A percentile compares a stretch with the other conserved stretches of the same genome.
These are phyloP conservation scores for Channa maculata DNA, from an alignment of 2,113 vertebrate genomes.

Conservation along the genomic window DNA sequence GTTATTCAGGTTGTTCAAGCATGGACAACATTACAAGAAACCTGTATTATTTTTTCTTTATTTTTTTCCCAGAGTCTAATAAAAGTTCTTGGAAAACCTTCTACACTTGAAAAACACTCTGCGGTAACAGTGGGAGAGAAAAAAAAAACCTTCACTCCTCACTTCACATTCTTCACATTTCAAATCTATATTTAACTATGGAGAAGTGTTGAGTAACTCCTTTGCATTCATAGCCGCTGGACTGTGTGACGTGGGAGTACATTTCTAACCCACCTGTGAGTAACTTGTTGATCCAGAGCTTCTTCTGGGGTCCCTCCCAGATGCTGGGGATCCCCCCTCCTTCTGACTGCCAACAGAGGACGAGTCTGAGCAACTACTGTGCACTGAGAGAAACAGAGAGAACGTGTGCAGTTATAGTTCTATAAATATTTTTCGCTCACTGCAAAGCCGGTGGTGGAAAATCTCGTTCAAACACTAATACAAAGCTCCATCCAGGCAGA, in stretches of 20 bases:
- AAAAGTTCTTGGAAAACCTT: neutral
- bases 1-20: too few relatives aligned
- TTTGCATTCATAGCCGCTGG: neutral
- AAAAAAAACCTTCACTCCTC: neutral
- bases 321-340: conserved; percentile 77
- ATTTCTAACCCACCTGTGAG: conserved; percentile 67
- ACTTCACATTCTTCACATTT: conserved; percentile 28
- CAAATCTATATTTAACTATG: neutral
- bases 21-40: too few relatives aligned
- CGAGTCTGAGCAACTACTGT: conserved; percentile 81
- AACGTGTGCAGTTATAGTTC: neutral
- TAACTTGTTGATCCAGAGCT: conserved; percentile 72
- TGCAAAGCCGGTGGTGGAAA: too few relatives aligned
- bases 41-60: too few relatives aligned
- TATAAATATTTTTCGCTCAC: neutral
- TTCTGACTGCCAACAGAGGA: conserved; percentile 80
- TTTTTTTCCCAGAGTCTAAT: too few relatives aligned
- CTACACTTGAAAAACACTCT: neutral
- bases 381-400: conserved; percentile 51
- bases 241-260: conserved; percentile 1
- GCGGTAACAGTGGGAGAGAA: neutral
- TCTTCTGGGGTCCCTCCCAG: conserved; percentile 73
- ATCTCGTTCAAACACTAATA: neutral
- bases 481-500: neutral
- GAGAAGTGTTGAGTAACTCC: conserved; percentile 6